phyloP scores from a whole-genome alignment of 1,140 invertebrate species.

The Sarcophaga bullata region DNA sequence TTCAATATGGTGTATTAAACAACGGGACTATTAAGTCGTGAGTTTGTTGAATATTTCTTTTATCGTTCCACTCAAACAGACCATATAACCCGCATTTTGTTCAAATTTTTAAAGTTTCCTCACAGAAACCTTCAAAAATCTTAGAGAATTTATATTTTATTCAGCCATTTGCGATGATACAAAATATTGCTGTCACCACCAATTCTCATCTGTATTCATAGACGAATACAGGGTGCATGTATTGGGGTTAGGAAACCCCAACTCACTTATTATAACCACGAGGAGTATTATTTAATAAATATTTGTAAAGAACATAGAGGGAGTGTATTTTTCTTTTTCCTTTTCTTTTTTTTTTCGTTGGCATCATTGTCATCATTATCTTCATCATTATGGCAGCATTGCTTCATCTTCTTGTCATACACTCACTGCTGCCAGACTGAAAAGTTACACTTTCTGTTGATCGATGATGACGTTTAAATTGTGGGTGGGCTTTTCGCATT shows the following conservation, averaged over 20 bases:
- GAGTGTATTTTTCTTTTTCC: not conserved
- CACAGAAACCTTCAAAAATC: not conserved
- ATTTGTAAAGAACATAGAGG: not conserved
- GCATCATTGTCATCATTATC: not conserved
- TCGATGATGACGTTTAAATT: conserved; percentile 18
- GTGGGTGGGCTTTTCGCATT: not conserved
- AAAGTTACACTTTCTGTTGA: conserved; percentile 6
- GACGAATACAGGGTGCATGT: too few relatives aligned
- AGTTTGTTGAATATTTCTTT: too few relatives aligned
- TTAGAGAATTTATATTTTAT: not conserved
- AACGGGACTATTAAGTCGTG: too few relatives aligned
- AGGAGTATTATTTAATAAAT: not conserved
- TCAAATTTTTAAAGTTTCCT: not conserved
- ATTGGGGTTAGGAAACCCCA: not conserved
- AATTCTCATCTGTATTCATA: not conserved
- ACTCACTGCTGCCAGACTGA: not conserved
- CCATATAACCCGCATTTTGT: too few relatives aligned
- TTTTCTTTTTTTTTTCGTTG: not conserved
- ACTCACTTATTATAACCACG: not conserved
- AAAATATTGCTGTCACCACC: not conserved
- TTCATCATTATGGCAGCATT: not conserved
- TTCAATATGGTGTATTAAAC: too few relatives aligned
- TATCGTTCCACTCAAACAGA: too few relatives aligned
- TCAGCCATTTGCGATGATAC: not conserved
- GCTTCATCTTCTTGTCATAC: not conserved